phyloP scores from a whole-genome alignment of 2,888 invertebrate species.

The Xanthorhoe designata region DNA sequence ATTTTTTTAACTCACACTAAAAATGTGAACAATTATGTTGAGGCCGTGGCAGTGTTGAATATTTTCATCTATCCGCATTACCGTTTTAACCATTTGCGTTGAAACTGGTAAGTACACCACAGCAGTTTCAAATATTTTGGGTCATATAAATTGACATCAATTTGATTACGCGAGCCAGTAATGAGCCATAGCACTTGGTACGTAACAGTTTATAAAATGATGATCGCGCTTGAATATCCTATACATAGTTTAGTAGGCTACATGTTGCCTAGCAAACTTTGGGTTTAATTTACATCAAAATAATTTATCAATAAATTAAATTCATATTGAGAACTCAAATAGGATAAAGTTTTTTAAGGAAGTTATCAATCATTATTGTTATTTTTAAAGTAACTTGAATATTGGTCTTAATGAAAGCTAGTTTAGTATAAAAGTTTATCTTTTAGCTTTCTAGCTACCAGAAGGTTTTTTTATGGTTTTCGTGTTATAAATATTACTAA shows the following conservation, averaged over 20 bases:
- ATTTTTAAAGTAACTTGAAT: no score
- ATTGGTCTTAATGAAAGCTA: no score
- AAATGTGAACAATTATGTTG: not conserved
- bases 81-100: conserved; percentile 3
- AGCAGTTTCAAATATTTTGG: conserved; percentile 33
- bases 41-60: not conserved
- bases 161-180: conserved; percentile 25
- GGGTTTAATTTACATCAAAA: no score
- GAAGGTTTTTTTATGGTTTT: no score
- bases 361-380: no score
- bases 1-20: no score
- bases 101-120: conserved; percentile 16
- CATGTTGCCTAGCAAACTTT: not conserved
- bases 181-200: conserved; percentile 35
- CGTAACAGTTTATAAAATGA: conserved; percentile 19
- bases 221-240: conserved; percentile 1
- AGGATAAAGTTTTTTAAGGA: no score
- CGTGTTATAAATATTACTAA: no score
- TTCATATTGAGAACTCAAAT: no score
- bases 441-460: no score
- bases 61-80: not conserved
- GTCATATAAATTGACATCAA: conserved; percentile 37
- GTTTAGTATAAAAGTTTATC: no score
- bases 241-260: not conserved
- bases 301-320: no score